Base-by-base conservation (phyloP, 2,888 invertebrate genomes). In the Tenodera sinensis region DNA sequence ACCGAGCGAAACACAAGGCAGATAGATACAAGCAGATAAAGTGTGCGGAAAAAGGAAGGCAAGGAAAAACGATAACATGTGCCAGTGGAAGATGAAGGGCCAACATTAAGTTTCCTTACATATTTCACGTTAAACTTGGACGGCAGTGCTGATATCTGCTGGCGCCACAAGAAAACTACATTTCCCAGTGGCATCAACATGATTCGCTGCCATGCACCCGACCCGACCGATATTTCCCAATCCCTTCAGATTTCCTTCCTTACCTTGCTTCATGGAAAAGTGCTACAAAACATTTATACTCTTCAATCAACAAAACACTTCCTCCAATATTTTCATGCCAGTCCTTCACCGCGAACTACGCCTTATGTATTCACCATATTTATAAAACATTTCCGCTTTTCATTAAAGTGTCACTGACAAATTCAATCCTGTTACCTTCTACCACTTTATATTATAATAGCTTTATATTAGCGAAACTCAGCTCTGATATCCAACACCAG, bases 91-190 rank as follows among this genome's bases (percentile, higher is more conserved):
- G 90, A 90, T 90, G 90, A 88, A 90, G 88, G 87, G 90, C 28
- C 87, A 89, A 89, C 90, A 89, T 90, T 90, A 89, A 89, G 83
- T 90, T 90, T 90, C 84, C 90, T 89, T 90, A 90, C 89, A 90
- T 90, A 90, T 90, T 90, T 90, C 90, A 90, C 90, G 88, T 89
- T 88, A 42, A 83, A 87, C 89, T 89, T 90, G 90, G 89, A 89
- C 90, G 88, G 85, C 88, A 54, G 71, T 87, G 90, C 87, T 90
- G 90, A 88, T 90, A 90, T 89, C 90, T 89, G 89, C 54, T 90
- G 90, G 90, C 90, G 90, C 90, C 90, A 83, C 54, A 71, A 71
- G 30, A 83, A 85, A 89, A 88, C 88, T 88, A 83, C 88, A 82
- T 89, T 89, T 88, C 84, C 83, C 83, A 89, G 28, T 84, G n/a